phyloP scores from a whole-genome alignment of 2,888 invertebrate genomes.

The Trileptium ribeirensis region DNA sequence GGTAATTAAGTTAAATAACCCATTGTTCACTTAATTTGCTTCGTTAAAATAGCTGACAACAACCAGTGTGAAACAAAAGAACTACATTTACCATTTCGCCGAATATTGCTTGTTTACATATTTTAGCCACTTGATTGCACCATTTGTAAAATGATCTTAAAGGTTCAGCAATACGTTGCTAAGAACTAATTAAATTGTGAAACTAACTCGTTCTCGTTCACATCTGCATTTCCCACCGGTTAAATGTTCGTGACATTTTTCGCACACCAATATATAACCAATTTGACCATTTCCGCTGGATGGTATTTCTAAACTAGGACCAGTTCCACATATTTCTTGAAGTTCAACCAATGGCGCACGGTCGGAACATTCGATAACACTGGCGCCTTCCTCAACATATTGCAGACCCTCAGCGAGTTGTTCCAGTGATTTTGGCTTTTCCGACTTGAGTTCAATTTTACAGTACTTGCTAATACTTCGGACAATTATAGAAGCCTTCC shows the following conservation, averaged over 20 bases:
- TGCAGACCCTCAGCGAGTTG: conserved; percentile 42
- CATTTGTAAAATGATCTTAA: too few relatives aligned
- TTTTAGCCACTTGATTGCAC: too few relatives aligned
- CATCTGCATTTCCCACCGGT: not conserved
- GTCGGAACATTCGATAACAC: conserved; percentile 34
- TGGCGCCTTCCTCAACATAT: conserved; percentile 41
- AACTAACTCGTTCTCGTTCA: not conserved
- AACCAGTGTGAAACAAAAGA: too few relatives aligned
- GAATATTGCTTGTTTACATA: too few relatives aligned
- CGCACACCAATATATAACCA: not conserved
- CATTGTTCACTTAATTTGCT: too few relatives aligned
- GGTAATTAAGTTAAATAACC: too few relatives aligned
- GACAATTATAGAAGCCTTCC: not conserved
- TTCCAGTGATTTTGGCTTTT: conserved; percentile 29
- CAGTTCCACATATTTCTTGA: conserved; percentile 62
- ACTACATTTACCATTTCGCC: too few relatives aligned
- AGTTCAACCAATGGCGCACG: conserved; percentile 46
- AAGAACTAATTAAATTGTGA: too few relatives aligned
- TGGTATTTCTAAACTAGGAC: conserved; percentile 62
- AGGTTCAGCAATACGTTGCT: too few relatives aligned
- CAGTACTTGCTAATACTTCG: not conserved
- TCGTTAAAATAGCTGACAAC: too few relatives aligned
- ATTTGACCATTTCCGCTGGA: not conserved
- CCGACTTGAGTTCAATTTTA: not conserved
- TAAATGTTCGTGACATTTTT: not conserved